Evolutionary conservation across 2,113 vertebrate species (phyloP), one percentile per base, ranked within the genome.

Genomic region (Pedetes capensis): DNA sequence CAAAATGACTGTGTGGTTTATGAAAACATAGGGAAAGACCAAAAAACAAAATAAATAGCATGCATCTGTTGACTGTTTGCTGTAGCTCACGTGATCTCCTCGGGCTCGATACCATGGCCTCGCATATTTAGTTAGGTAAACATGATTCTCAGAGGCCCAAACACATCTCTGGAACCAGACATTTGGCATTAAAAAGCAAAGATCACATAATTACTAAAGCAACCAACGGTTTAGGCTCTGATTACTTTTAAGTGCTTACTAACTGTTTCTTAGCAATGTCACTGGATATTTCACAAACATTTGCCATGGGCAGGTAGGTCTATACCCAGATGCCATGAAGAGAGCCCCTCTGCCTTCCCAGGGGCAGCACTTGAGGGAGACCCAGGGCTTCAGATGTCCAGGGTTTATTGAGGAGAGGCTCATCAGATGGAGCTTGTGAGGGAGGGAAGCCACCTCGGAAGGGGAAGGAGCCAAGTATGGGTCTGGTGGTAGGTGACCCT

Each of bases 21-120:
- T 98, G 98, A 97, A 98, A 98, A 97, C 96, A 95, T 98, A 98
- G 97, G 98, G 97, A 98, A 98, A 98, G 96, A 94, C 95, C 97
- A 74, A 44, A 97, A 97, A 98, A 96, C 97, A 98, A 97, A 98
- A 98, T 98, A 98, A 98, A 98, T 97, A 98, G 94, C 97, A 83
- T 97, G 97, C 98, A 98, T 98, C 98, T 98, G 98, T 97, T 88
- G 95, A 96, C 96, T 98, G 98, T 98, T 99, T 98, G 97, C 98
- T 57, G 32, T 98, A 94, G 94, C 81, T 95, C 98, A 98, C 76
- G 75, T 98, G 98, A 98, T 10, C 94, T 94, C 95, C 95, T 84
- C 0, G 1, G 91, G 9, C 89, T 92, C 91, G 34, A 89, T 97
- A 95, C 93, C 79, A 95, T 95, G 16, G 96, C 94, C 34, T 81